Base-by-base conservation (phyloP, 30 jellyfish, hydroid and myxozoan genomes). In the Phacellophora camtschatica region DNA sequence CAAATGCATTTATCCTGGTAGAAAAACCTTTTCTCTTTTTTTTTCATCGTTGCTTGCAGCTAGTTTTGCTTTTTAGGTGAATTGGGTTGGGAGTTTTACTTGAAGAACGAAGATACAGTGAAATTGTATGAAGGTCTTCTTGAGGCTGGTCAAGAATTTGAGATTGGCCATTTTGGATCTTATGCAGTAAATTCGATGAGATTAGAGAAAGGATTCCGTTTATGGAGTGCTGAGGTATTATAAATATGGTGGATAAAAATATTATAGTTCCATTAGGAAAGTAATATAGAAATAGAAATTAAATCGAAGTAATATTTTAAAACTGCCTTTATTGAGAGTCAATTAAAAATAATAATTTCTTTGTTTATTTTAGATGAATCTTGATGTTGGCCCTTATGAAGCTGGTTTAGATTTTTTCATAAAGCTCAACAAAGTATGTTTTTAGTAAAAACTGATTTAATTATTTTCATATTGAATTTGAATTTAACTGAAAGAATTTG, bases 191-290 rank as follows among this genome's bases (percentile, higher is more conserved):
- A 94, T 65, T 87, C 99, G 10, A 27, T 94, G 80, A 42, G 99
- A 28, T 53, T 94, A 9, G 99, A 94, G 37, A 94, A 94, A 55
- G 99, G 99, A 7, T 94, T 94, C 85, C 33, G 99, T 42, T 59
- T 94, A 56, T 94, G 99, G 99, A 96, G 99, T 69, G 95, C 99
- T 20, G 99, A 94, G 97, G 99, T 94, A 66, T 11, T 71, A 23
- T 42, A 42, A 11, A 2, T 7, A 23, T 22, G 4, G 16, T 67
- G n/a, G n/a, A n/a, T n/a, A n/a, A n/a, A n/a, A n/a, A n/a, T n/a
- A n/a, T n/a, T n/a, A n/a, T n/a, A n/a, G n/a, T n/a, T n/a, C n/a
- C n/a, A n/a, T n/a, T n/a, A n/a, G n/a, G n/a, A n/a, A n/a, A n/a
- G n/a, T n/a, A n/a, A n/a, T n/a, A n/a, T n/a, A n/a, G n/a, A n/a